Conservation (phyloP, 2,113 vertebrate species). For the Turdus rufiventris region DNA sequence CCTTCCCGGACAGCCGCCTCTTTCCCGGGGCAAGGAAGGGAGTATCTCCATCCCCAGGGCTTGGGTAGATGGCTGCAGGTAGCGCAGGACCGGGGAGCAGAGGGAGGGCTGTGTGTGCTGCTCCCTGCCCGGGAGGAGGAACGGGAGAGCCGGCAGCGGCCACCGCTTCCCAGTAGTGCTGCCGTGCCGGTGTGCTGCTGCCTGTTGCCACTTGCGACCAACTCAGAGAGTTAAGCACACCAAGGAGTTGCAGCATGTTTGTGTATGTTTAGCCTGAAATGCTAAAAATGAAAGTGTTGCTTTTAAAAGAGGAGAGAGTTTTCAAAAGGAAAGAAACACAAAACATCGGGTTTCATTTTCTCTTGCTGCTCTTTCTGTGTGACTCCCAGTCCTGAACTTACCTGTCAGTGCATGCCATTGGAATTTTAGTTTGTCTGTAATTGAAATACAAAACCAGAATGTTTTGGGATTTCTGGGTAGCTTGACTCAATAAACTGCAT, state of each 20-base stretch:
- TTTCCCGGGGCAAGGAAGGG: neutral
- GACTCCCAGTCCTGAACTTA: neutral
- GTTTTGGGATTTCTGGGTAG: neutral
- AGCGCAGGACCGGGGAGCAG: neutral
- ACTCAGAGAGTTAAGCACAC: neutral
- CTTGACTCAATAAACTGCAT: neutral
- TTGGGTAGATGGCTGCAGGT: accelerated
- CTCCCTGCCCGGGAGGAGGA: neutral
- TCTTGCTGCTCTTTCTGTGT: accelerated
- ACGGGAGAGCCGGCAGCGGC: neutral
- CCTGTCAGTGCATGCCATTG: neutral
- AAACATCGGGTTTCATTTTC: neutral
- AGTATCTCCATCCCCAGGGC: neutral
- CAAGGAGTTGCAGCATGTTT: accelerated
- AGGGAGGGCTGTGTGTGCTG: neutral
- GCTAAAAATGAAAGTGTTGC: neutral
- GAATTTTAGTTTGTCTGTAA: neutral
- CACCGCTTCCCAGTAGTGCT: accelerated
- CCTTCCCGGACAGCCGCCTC: neutral
- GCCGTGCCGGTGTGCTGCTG: neutral
- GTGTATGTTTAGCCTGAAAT: neutral
- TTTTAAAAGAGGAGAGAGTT: neutral
- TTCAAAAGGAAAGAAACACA: neutral
- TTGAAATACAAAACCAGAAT: neutral
- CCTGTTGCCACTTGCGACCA: neutral